Evolutionary conservation across 2,797 vertebrate species (phyloP).

Genomic region (Taenioides sp.): DNA sequence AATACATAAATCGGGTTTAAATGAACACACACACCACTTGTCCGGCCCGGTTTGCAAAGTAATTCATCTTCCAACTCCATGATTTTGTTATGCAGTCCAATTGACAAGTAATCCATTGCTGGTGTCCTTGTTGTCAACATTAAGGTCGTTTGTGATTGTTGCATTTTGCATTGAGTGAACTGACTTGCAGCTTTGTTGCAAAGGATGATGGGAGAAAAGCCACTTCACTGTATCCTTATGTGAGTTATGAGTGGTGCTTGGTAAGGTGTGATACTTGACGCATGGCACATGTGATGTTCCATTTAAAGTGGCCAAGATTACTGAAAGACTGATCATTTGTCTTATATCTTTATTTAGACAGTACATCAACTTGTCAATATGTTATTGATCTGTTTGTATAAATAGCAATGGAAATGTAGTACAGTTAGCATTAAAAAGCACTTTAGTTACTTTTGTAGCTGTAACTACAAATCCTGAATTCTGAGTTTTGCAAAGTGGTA

Average conservation of each 20-base stretch:
- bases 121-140: constrained; percentile 81
- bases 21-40: constrained; percentile 84
- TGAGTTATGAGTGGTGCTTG: constrained; percentile 36
- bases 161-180: constrained; percentile 66
- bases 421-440: no score
- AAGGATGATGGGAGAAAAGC: constrained; percentile 47
- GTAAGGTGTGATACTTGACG: constrained; percentile 28
- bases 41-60: constrained; percentile 77
- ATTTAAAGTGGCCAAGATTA: neutral
- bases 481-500: neutral
- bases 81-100: constrained; percentile 84
- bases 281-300: neutral
- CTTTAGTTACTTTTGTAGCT: no score
- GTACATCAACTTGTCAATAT: neutral
- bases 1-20: constrained; percentile 84
- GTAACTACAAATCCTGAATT: no score
- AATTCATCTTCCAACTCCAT: constrained; percentile 83
- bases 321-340: neutral
- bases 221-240: constrained; percentile 40
- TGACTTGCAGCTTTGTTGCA: constrained; percentile 57
- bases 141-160: constrained; percentile 81
- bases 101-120: constrained; percentile 84
- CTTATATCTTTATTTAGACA: neutral
- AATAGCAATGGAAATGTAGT: neutral
- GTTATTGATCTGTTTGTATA: neutral